Evolutionary conservation across 2,113 vertebrate species (phyloP).

Genomic region (Ariopsis seemanni): DNA sequence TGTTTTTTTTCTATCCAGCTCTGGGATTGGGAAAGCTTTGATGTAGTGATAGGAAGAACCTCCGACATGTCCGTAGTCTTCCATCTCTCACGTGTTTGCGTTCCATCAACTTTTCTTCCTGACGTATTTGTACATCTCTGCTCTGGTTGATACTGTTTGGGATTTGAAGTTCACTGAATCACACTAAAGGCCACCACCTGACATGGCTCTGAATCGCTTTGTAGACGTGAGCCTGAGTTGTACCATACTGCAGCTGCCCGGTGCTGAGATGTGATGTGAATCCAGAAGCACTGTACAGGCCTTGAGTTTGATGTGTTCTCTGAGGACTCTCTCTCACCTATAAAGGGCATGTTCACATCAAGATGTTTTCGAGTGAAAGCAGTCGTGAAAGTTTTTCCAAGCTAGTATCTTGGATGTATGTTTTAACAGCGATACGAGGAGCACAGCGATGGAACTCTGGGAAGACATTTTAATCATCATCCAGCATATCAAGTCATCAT

Average conservation of each 20-base stretch:
- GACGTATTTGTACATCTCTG: not conserved
- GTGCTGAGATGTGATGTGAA: not conserved
- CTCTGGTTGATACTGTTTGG: not conserved
- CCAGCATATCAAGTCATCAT: not conserved
- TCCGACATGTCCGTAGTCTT: not conserved
- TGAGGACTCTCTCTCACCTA: too few relatives aligned
- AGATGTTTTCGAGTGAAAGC: too few relatives aligned
- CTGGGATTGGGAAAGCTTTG: not conserved
- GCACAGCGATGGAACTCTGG: not conserved
- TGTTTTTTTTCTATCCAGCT: not conserved
- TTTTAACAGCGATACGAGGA: not conserved
- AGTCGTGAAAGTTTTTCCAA: not conserved
- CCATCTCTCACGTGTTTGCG: not conserved
- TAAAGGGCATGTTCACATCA: too few relatives aligned
- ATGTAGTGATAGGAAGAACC: not conserved
- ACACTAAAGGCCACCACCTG: not conserved
- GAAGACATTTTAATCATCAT: not conserved
- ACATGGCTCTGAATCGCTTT: not conserved
- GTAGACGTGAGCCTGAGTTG: not conserved
- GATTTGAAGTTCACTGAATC: not conserved
- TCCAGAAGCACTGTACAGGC: not conserved
- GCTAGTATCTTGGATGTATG: not conserved
- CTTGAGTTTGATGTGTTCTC: not conserved
- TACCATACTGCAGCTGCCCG: not conserved
- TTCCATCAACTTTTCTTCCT: not conserved